Evolutionary conservation across 2,888 invertebrate species (phyloP).

Genomic region (Autographa pulchrina): DNA sequence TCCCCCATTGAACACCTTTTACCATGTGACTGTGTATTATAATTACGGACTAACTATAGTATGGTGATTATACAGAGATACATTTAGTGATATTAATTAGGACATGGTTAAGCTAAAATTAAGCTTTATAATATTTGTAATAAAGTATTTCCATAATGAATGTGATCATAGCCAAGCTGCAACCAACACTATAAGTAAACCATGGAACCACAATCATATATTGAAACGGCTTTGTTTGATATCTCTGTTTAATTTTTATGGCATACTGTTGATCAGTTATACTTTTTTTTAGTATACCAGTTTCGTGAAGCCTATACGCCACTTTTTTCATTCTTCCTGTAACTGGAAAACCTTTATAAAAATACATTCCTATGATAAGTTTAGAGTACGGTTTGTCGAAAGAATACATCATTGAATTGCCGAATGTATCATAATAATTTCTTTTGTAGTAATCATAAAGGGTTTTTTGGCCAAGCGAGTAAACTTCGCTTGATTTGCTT

Average conservation of each 20-base stretch:
- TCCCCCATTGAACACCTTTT: too few relatives aligned
- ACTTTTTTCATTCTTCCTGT: constrained; percentile 26
- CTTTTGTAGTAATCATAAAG: constrained; percentile 24
- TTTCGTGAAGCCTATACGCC: constrained; percentile 32
- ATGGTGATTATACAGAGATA: too few relatives aligned
- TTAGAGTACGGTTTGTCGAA: constrained; percentile 29
- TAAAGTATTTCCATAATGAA: constrained; percentile 41
- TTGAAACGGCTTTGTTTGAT: constrained; percentile 18
- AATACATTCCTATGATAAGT: constrained; percentile 26
- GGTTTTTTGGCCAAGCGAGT: constrained; percentile 8
- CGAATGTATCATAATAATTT: constrained; percentile 25
- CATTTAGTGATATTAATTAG: too few relatives aligned
- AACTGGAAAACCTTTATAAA: constrained; percentile 53
- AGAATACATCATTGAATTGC: constrained; percentile 18
- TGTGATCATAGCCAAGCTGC: constrained; percentile 5
- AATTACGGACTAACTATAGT: too few relatives aligned
- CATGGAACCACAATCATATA: constrained; percentile 40
- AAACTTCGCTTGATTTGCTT: constrained; percentile 14
- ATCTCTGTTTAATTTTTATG: constrained; percentile 23
- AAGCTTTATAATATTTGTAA: neutral
- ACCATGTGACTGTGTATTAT: too few relatives aligned
- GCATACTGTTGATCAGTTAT: constrained; percentile 32
- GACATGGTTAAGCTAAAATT: neutral
- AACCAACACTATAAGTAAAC: constrained; percentile 34
- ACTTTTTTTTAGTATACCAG: constrained; percentile 34